Conservation (phyloP, 2,888 invertebrate genomes). For the Biston betularia region DNA sequence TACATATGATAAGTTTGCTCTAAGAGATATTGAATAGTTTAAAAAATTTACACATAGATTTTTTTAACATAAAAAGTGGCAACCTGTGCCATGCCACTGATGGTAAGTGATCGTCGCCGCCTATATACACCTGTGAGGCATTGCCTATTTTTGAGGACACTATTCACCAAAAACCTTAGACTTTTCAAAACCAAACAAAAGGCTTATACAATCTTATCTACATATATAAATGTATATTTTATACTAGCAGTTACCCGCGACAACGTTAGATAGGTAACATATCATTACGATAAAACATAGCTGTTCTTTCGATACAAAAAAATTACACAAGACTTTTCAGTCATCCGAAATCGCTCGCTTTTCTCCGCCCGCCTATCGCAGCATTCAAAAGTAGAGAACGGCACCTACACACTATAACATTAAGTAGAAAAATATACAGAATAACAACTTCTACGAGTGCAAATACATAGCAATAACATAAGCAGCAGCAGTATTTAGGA, state of each 20-base stretch:
- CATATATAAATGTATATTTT: too few species aligned
- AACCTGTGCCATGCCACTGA: too few species aligned
- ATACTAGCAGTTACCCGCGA: too few species aligned
- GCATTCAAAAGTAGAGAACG: slow-evolving; percentile 54
- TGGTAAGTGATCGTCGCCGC: too few species aligned
- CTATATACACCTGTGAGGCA: too few species aligned
- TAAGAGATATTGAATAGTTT: not conserved
- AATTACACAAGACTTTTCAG: slow-evolving; percentile 7
- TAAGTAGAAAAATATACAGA: slow-evolving; percentile 1
- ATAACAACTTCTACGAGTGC: not conserved
- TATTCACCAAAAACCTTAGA: too few species aligned
- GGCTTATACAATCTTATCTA: too few species aligned
- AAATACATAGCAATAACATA: not conserved
- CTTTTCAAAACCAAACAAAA: too few species aligned
- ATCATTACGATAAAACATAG: not conserved
- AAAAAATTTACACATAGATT: not conserved
- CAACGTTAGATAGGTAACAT: not conserved
- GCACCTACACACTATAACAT: not conserved
- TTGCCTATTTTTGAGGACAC: too few species aligned
- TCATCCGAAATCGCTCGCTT: slow-evolving; percentile 42
- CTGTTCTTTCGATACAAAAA: slow-evolving; percentile 2
- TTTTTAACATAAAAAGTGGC: too few species aligned
- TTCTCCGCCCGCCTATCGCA: slow-evolving; percentile 45
- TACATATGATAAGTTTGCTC: not conserved
- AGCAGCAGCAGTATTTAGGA: too few species aligned